These are phyloP conservation scores for Incurvaria masculella DNA, from an alignment of 2,888 invertebrate species.

Conservation along the genomic window DNA sequence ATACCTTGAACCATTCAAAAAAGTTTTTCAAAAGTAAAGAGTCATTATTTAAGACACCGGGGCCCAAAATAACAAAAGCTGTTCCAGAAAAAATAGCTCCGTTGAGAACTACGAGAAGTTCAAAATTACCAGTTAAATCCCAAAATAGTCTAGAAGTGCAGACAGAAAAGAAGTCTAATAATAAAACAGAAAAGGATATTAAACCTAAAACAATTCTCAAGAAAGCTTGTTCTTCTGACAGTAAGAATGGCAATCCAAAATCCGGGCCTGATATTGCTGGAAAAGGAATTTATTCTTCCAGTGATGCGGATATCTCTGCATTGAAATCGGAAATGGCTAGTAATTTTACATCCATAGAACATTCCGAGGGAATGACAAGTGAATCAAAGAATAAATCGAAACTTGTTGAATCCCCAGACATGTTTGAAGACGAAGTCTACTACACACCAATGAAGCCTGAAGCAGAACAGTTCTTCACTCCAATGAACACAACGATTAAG, in stretches of 20 bases:
- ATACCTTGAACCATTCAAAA: background rate
- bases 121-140: constrained; percentile 21
- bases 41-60: constrained; percentile 34
- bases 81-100: constrained; percentile 33
- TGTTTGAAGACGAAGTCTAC: background rate
- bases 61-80: constrained; percentile 26
- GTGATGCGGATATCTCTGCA: too few relatives aligned
- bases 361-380: too few relatives aligned
- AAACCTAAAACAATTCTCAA: constrained; percentile 21
- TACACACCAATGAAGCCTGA: constrained; percentile 26
- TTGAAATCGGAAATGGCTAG: too few relatives aligned
- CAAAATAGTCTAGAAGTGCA: constrained; percentile 12
- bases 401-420: background rate
- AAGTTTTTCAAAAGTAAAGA: constrained; percentile 13
- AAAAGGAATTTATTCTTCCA: too few relatives aligned
- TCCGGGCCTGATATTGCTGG: too few relatives aligned
- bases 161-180: constrained; percentile 16
- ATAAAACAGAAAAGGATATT: constrained; percentile 16
- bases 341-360: too few relatives aligned
- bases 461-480: constrained; percentile 36
- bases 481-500: constrained; percentile 30
- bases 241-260: background rate
- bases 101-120: constrained; percentile 19
- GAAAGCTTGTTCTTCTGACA: background rate
- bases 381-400: background rate